These are phyloP conservation scores for Sterrhoptilus dennistouni DNA, from an alignment of 2,113 vertebrate species.

Conservation along the genomic window DNA sequence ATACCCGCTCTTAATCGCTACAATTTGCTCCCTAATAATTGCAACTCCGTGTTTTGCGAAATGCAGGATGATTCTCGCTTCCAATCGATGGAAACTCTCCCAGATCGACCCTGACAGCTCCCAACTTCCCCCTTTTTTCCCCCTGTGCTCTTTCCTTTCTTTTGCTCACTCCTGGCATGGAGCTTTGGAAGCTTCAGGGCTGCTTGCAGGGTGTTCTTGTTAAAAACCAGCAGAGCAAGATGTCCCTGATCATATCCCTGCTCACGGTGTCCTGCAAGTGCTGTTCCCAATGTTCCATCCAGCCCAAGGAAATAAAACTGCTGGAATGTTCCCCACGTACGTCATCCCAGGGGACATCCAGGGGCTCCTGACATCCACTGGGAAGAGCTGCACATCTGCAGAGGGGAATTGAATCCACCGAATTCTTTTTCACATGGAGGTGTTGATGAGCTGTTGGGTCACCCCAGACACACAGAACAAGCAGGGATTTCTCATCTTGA, in stretches of 20 bases:
- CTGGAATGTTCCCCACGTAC: not conserved
- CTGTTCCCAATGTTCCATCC: not conserved
- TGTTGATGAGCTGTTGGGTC: not conserved
- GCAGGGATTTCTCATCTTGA: too few species aligned
- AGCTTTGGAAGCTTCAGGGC: conserved; percentile 38
- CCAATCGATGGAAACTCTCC: not conserved
- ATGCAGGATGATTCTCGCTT: conserved; percentile 26
- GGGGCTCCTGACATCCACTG: not conserved
- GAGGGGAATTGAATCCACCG: not conserved
- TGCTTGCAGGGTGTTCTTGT: conserved; percentile 23
- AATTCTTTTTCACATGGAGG: not conserved
- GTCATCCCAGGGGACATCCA: not conserved
- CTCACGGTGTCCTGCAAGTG: conserved; percentile 6
- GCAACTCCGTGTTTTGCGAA: conserved; percentile 1
- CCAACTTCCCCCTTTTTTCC: not conserved
- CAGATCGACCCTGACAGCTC: conserved; percentile 43
- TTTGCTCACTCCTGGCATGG: conserved; percentile 30
- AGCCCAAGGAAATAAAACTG: conserved; percentile 34
- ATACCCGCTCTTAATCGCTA: not conserved
- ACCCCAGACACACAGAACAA: too few species aligned
- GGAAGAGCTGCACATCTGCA: not conserved
- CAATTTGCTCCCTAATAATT: conserved; percentile 35
- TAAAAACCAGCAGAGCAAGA: not conserved
- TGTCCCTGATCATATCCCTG: conserved; percentile 30
- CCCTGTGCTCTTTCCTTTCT: conserved; percentile 19